A percentile compares a stretch with the other conserved stretches of the same genome.
phyloP scores from a whole-genome alignment of 2,888 invertebrate genomes.

The Helobdella robusta region DNA sequence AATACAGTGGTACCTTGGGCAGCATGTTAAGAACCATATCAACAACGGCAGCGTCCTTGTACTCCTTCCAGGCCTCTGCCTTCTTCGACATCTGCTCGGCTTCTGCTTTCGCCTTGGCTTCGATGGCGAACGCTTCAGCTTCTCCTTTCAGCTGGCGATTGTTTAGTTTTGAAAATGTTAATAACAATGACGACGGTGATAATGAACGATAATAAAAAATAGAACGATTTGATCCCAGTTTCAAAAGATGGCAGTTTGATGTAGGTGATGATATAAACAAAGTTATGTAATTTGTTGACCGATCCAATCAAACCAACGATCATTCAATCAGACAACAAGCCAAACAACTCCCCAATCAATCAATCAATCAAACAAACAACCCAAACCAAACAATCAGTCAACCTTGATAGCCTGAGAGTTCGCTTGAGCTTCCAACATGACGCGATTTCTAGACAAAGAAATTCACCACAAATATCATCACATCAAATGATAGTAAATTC shows the following conservation, averaged over 20 bases:
- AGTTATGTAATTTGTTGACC: too few relatives aligned
- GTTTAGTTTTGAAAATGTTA: not conserved
- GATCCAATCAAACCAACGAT: too few relatives aligned
- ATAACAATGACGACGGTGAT: too few relatives aligned
- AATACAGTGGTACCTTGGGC: too few relatives aligned
- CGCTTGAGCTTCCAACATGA: conserved; percentile 35
- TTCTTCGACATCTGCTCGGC: conserved; percentile 94
- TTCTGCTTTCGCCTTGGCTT: conserved; percentile 87
- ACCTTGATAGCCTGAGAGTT: conserved; percentile 32
- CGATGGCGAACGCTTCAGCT: conserved; percentile 73
- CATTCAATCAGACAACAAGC: too few relatives aligned
- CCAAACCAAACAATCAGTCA: too few relatives aligned
- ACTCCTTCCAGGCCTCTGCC: conserved; percentile 91
- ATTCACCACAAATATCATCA: not conserved
- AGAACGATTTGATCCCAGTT: not conserved
- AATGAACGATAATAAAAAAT: not conserved
- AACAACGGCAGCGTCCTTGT: conserved; percentile 59
- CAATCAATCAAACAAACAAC: too few relatives aligned
- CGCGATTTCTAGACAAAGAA: conserved; percentile 28
- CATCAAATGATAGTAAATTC: not conserved
- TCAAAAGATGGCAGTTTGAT: not conserved
- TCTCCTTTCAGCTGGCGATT: conserved; percentile 60
- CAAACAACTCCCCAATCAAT: too few relatives aligned
- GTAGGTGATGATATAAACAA: too few relatives aligned
- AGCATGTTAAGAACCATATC: conserved; percentile 91